Evolutionary conservation across 2,888 invertebrate species (phyloP), one percentile per base, ranked within the genome.

Genomic region (Rhyacophila evoluta): DNA sequence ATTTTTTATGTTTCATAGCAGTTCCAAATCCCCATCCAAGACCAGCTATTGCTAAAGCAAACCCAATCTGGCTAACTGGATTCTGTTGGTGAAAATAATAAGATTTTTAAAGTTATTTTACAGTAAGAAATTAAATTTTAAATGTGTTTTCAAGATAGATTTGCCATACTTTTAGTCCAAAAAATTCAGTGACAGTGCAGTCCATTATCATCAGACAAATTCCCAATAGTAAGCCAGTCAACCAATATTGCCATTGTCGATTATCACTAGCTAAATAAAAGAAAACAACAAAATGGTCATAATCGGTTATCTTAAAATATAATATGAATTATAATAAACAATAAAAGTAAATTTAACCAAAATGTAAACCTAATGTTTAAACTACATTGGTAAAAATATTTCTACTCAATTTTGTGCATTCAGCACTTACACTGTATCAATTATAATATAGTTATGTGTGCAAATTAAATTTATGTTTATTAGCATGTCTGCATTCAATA

Each of bases 21-120:
- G 92, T 92, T 25, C 94, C 94, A 79, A 93, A 87, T 37, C 90
- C 91, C 88, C 93, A 94, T 19, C 94, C 94, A 37, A 93, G 83
- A 84, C 92, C 90, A 1, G 94, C 91, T 79, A 94, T 88, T 10
- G 91, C 89, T 80, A 95, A 91, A 72, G 94, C 92, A 83, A 94
- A 89, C 79, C 93, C 88, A 67, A 93, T 92, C 94, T 94, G 94
- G 79, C 93, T 88, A 73, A 94, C 85, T 72, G 94, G 94, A 89
- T 94, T 92, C 93, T 94, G 87, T 33, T 25, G 41, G 15, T 41
- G 8, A 41, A 41, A 15, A 15, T 19, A 55, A 12, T 19, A 55
- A 19, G 8, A 55, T 8, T 55, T 6, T 19, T 25, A 33, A 33
- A n/a, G n/a, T n/a, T n/a, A n/a, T n/a, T n/a, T n/a, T n/a, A n/a